A percentile compares a stretch with the other conserved stretches of the same genome.
phyloP scores from a whole-genome alignment of 2,113 vertebrate species.

The Colinus virginianus region DNA sequence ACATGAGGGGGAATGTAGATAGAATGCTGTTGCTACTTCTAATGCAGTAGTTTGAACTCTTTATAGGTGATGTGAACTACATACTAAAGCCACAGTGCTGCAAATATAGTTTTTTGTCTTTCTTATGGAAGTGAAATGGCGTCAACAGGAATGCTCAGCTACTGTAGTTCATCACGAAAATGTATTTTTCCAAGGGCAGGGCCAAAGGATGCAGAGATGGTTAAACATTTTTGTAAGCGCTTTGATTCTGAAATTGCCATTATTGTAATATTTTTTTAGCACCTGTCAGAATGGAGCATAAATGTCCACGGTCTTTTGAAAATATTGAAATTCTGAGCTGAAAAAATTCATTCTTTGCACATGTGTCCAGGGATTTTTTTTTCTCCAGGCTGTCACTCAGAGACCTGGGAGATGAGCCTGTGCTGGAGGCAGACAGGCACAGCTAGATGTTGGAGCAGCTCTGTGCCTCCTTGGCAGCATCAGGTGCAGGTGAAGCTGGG shows the following conservation, averaged over 20 bases:
- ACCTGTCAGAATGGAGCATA: not conserved
- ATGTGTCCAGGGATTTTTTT: not conserved
- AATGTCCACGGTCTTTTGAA: not conserved
- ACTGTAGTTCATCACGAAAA: not conserved
- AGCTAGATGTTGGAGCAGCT: not conserved
- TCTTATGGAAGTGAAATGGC: not conserved
- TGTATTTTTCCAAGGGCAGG: not conserved
- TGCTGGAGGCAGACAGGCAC: not conserved
- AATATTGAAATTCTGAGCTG: not conserved
- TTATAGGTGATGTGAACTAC: not conserved
- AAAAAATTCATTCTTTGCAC: not conserved
- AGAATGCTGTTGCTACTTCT: not conserved
- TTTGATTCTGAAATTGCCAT: not conserved
- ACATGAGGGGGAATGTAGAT: not conserved
- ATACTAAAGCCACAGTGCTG: not conserved
- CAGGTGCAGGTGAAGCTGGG: not conserved
- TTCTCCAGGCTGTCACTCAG: not conserved
- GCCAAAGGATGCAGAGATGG: not conserved
- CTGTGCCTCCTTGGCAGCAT: not conserved
- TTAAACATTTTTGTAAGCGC: not conserved
- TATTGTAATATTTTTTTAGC: not conserved
- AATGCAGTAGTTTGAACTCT: not conserved
- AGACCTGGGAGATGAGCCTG: not conserved
- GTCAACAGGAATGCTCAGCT: not conserved
- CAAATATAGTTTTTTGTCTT: not conserved